A percentile compares a stretch with the other conserved stretches of the same genome.
Evolutionary conservation across 2,797 vertebrate species (phyloP).

Genomic region (Lagocephalus sceleratus): DNA sequence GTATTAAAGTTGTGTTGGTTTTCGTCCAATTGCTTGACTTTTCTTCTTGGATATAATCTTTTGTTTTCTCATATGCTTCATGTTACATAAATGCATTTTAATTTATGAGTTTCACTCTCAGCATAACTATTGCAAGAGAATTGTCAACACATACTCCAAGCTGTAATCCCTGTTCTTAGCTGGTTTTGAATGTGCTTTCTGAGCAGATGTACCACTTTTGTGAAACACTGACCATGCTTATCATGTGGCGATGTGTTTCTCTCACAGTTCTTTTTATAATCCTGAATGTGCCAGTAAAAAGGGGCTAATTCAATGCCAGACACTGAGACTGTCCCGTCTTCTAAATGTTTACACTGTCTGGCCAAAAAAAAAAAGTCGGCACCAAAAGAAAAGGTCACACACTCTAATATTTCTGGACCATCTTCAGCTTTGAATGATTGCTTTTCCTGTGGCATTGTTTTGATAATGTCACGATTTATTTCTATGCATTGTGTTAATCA

Average conservation of each 20-base stretch:
- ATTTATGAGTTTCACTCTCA: neutral
- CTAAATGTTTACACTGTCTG: neutral
- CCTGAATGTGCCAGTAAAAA: slow-evolving; percentile 23
- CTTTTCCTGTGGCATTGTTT: no score
- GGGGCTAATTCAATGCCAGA: slow-evolving; percentile 15
- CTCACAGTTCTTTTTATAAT: slow-evolving; percentile 14
- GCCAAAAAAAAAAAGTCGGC: no score
- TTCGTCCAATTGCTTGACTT: slow-evolving; percentile 1
- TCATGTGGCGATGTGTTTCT: slow-evolving; percentile 15
- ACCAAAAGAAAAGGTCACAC: no score
- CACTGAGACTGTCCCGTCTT: neutral
- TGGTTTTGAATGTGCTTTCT: slow-evolving; percentile 12
- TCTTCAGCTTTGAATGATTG: no score
- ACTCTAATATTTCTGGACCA: no score
- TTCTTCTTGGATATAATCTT: neutral
- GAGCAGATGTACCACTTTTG: slow-evolving; percentile 1
- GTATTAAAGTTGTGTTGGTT: slow-evolving; percentile 2
- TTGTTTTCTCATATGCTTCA: neutral
- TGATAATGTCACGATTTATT: no score
- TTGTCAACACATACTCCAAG: no score
- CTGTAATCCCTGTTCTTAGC: neutral
- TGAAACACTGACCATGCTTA: slow-evolving; percentile 1
- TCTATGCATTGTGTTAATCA: no score
- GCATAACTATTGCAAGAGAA: no score
- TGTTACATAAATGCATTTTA: neutral